Percentiles rank a stretch among this genome's conserved stretches.
Conservation (phyloP, 2,113 vertebrate genomes). For the Plecotus auritus region DNA sequence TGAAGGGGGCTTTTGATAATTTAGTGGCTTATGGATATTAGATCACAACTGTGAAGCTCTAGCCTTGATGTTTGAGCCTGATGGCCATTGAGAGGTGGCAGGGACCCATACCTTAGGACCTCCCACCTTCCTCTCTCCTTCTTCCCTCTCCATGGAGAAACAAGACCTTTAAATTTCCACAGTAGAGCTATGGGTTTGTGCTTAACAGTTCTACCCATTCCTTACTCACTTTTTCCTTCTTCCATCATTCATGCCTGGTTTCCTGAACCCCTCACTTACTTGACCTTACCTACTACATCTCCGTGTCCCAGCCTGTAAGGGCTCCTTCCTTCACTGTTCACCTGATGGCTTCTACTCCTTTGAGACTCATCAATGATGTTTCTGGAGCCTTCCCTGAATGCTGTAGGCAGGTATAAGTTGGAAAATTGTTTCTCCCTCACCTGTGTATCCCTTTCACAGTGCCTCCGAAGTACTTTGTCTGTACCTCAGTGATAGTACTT, state of each 20-base stretch:
- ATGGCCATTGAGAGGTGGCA: conserved; percentile 2
- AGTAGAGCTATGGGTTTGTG: background rate
- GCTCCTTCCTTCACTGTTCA: conserved; percentile 21
- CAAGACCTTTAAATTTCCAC: background rate
- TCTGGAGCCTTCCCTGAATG: conserved; percentile 16
- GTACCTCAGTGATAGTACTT: conserved; percentile 55
- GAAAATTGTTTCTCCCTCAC: background rate
- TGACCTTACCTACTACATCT: background rate
- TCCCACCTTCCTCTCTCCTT: background rate
- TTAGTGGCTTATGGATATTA: conserved; percentile 4
- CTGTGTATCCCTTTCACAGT: conserved; percentile 23
- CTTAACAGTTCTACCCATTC: background rate
- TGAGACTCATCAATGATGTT: background rate
- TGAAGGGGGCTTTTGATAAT: background rate
- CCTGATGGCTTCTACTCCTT: background rate
- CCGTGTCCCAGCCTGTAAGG: conserved; percentile 11
- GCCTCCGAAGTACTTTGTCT: conserved; percentile 49
- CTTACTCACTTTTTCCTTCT: background rate
- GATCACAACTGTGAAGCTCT: conserved; percentile 9
- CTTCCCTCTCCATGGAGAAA: background rate
- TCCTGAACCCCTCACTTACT: background rate
- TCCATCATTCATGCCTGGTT: background rate
- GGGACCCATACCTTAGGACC: background rate
- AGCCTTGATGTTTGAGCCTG: background rate
- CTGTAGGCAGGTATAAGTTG: background rate